These are phyloP conservation scores for Oxystoma pomonae DNA, from an alignment of 2,888 invertebrate species.

Conservation along the genomic window DNA sequence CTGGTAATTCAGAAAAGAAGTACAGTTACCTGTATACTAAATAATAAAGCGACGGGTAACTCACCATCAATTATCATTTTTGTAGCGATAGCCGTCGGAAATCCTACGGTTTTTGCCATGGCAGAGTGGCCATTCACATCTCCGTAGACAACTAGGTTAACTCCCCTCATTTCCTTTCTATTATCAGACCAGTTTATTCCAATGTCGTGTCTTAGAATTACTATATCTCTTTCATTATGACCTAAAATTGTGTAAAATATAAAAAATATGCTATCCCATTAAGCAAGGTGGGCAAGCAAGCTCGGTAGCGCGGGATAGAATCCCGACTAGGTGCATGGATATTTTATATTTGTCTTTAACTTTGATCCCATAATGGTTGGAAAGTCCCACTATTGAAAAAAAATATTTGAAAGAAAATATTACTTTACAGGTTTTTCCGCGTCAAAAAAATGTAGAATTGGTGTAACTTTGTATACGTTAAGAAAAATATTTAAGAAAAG, in stretches of 20 bases:
- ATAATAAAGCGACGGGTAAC: slow-evolving; percentile 20
- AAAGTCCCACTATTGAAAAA: background rate
- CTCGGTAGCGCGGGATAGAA: too few species aligned
- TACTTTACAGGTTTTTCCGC: too few species aligned
- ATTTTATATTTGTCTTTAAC: too few species aligned
- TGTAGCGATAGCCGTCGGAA: slow-evolving; percentile 91
- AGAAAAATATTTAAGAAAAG: too few species aligned
- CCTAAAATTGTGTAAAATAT: slow-evolving; percentile 53
- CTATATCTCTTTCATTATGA: slow-evolving; percentile 84
- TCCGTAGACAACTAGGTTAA: slow-evolving; percentile 89
- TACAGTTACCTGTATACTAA: background rate
- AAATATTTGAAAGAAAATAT: background rate
- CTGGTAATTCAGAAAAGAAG: background rate
- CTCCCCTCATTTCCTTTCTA: slow-evolving; percentile 72
- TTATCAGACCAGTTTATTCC: slow-evolving; percentile 90
- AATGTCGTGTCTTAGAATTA: slow-evolving; percentile 90
- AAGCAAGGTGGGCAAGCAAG: too few species aligned
- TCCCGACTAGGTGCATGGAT: too few species aligned
- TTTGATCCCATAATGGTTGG: background rate
- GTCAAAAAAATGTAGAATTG: too few species aligned
- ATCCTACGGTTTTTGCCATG: slow-evolving; percentile 93
- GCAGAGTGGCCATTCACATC: slow-evolving; percentile 80
- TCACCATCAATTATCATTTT: slow-evolving; percentile 96
- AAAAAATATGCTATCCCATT: too few species aligned
- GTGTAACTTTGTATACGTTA: too few species aligned